Conservation (phyloP, 2,797 vertebrate species). For the Pteronotus mesoamericanus region DNA sequence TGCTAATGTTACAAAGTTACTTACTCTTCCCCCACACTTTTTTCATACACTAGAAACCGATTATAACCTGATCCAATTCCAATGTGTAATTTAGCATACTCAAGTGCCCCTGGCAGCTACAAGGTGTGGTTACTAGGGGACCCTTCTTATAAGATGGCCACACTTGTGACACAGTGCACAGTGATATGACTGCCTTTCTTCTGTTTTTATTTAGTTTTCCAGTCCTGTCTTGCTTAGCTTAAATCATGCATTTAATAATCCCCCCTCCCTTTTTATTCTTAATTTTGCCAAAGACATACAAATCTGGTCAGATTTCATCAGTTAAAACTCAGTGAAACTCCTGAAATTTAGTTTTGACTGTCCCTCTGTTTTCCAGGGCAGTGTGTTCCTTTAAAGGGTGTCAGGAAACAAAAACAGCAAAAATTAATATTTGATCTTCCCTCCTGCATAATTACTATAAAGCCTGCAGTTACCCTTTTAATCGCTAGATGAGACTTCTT, state of each 20-base stretch:
- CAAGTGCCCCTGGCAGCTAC: neutral
- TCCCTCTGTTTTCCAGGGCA: neutral
- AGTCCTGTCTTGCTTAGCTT: neutral
- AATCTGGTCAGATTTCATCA: neutral
- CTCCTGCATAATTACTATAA: neutral
- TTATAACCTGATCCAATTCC: neutral
- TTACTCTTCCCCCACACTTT: neutral
- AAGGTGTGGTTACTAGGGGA: neutral
- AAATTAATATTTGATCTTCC: neutral
- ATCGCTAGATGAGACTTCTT: neutral
- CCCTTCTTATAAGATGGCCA: neutral
- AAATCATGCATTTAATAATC: neutral
- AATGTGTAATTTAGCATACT: neutral
- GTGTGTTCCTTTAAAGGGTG: neutral
- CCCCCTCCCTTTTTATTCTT: neutral
- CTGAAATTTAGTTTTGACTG: neutral
- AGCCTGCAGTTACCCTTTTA: neutral
- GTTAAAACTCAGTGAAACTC: neutral
- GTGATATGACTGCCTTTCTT: neutral
- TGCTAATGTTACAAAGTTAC: neutral
- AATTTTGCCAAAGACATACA: neutral
- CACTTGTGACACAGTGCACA: neutral
- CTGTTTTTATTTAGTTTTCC: neutral
- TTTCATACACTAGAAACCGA: neutral
- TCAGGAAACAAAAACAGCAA: conserved; percentile 10